Base-by-base conservation (phyloP, 1,140 invertebrate species). In the Yoshiicerus persimilis region DNA sequence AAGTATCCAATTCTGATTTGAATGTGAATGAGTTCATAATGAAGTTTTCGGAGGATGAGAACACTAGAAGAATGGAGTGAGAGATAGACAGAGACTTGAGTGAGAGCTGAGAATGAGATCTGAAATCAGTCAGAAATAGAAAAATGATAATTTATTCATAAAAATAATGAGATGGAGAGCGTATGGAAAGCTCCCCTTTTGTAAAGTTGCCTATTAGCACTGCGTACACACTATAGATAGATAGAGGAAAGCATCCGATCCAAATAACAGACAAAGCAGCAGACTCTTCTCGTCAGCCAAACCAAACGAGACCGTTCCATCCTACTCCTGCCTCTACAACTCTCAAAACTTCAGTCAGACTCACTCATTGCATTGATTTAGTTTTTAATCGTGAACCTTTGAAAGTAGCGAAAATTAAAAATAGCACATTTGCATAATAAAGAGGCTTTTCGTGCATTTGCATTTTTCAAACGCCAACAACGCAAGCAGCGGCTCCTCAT, bases 161-260 rank as follows among this genome's bases (percentile, higher is more conserved):
- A 62, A 87, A 86, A 89, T 89, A 89, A 89, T 89, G 86, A 89
- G 88, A 89, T 89, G 88, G 88, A 83, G 75, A 87, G 86, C 84
- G 84, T 86, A 87, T 87, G 87, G 87, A 88, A 88, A 88, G 84
- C 88, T 83, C 47, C 77, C 70, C 86, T 86, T 88, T 88, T 80
- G 75, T 80, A 36, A 80, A 34, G 34, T 80, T 80, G 75, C 34
- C 75, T 36, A 80, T 80, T 84, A 38, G 32, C n/a, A n/a, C n/a
- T n/a, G n/a, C n/a, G n/a, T 80, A 38, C 11, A 77, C 11, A 36
- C 10, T 2, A 39, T 75, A 66, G 86, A 41, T 75, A 23, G 36
- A 66, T 32, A 64, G 39, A 47, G 38, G 13, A 85, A 38, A 47
- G 83, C 11, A 62, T 80, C 75, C 75, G 75, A 80, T 80, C 75